Base-by-base conservation (phyloP, 2,888 invertebrate species). In the Piscicola geometra region DNA sequence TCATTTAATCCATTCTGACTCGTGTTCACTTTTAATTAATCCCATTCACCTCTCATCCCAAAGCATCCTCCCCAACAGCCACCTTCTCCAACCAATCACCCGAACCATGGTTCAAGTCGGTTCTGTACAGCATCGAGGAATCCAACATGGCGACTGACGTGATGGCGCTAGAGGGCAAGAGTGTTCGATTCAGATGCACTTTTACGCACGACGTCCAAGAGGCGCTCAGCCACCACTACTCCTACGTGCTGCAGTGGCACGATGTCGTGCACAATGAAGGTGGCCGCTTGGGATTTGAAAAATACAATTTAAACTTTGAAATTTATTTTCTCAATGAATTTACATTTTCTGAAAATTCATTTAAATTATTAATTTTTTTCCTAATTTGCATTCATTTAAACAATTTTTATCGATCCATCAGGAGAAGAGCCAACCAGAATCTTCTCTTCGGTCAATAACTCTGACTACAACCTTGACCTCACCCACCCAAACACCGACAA, bases 251-350 rank as follows among this genome's bases (percentile, higher is more conserved):
- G n/a, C 21, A 21, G 12, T 56, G 60, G 60, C 60, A 56, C n/a
- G 60, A 56, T n/a, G 60, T 56, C 3, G 60, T 56, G 60, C 60
- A 56, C n/a, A 56, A 56, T 21, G 60, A 56, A 56, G 60, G 60
- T 56, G 21, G 60, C 3, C 3, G 60, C 12, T n/a, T n/a, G n/a
- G n/a, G n/a, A n/a, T n/a, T n/a, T n/a, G n/a, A n/a, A n/a, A n/a
- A n/a, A n/a, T n/a, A n/a, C n/a, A n/a, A n/a, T n/a, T n/a, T n/a
- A n/a, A n/a, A n/a, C n/a, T n/a, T n/a, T n/a, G n/a, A n/a, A n/a
- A n/a, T n/a, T n/a, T n/a, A 47, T 47, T 47, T 21, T 47, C 12
- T 9, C 21, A 15, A 47, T 47, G 50, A 47, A 9, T 15, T 21
- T 9, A 9, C 50, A 56, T 56, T 56, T 5, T 15, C n/a, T 56